phyloP scores from a whole-genome alignment of 2,113 vertebrate genomes.

The Recurvirostra avosetta region DNA sequence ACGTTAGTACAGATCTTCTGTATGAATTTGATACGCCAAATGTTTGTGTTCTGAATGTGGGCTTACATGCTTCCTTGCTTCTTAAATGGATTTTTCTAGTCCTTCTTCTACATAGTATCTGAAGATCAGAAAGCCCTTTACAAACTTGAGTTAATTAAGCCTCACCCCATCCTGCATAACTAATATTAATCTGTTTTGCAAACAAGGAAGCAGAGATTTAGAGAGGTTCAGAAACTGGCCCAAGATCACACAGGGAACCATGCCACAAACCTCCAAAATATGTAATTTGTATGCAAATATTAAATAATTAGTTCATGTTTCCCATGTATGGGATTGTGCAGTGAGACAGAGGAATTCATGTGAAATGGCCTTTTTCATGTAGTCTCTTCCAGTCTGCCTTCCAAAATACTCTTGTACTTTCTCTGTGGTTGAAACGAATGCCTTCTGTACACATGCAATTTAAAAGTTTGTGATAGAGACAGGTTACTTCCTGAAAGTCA shows the following conservation, averaged over 20 bases:
- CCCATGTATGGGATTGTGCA: not conserved
- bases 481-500: not conserved
- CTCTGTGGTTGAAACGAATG: not conserved
- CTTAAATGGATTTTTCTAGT: not conserved
- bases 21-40: not conserved
- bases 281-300: constrained; percentile 45
- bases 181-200: constrained; percentile 30
- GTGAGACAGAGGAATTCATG: not conserved
- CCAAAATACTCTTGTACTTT: not conserved
- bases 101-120: not conserved
- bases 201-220: not conserved
- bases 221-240: not conserved
- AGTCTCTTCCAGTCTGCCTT: not conserved
- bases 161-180: not conserved
- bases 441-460: not conserved
- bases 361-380: not conserved
- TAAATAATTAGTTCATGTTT: constrained; percentile 1
- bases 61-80: not conserved
- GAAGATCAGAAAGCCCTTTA: constrained; percentile 7
- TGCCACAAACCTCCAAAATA: not conserved
- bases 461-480: not conserved
- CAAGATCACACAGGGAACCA: constrained; percentile 3
- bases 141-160: not conserved
- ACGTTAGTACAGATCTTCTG: not conserved
- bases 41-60: not conserved